phyloP scores from a whole-genome alignment of 2,113 vertebrate genomes.

The Rhagologus leucostigma region DNA sequence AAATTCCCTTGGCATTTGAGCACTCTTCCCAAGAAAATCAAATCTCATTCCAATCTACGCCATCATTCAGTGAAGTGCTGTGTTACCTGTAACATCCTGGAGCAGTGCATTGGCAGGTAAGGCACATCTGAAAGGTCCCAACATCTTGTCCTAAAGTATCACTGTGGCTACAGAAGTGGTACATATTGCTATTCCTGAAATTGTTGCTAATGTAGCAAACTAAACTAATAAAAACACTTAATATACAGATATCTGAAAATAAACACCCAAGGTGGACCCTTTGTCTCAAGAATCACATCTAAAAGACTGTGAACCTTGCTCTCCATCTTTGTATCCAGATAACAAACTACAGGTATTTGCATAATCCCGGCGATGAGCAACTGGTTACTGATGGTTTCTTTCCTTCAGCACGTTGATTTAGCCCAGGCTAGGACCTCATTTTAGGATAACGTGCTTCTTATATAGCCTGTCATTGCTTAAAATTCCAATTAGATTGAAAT shows the following conservation, averaged over 20 bases:
- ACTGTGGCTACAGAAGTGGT: not conserved
- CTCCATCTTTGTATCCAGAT: not conserved
- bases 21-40: not conserved
- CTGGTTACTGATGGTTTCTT: not conserved
- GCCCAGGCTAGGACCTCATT: not conserved
- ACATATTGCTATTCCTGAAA: not conserved
- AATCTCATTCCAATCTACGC: not conserved
- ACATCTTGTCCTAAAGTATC: not conserved
- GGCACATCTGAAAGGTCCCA: not conserved
- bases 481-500: conserved; percentile 21
- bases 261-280: not conserved
- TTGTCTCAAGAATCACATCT: not conserved
- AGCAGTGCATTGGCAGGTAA: not conserved
- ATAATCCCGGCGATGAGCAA: not conserved
- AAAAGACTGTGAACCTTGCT: not conserved
- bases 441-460: not conserved
- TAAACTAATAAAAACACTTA: not conserved
- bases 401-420: not conserved
- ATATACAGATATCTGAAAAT: not conserved
- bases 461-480: not conserved
- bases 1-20: not conserved
- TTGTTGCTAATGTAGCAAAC: not conserved
- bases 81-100: not conserved
- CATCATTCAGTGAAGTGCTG: not conserved
- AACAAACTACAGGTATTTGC: not conserved